Percentiles rank a stretch among this genome's conserved stretches.
Evolutionary conservation across 2,113 vertebrate species (phyloP).

Genomic region (Neogale vison): DNA sequence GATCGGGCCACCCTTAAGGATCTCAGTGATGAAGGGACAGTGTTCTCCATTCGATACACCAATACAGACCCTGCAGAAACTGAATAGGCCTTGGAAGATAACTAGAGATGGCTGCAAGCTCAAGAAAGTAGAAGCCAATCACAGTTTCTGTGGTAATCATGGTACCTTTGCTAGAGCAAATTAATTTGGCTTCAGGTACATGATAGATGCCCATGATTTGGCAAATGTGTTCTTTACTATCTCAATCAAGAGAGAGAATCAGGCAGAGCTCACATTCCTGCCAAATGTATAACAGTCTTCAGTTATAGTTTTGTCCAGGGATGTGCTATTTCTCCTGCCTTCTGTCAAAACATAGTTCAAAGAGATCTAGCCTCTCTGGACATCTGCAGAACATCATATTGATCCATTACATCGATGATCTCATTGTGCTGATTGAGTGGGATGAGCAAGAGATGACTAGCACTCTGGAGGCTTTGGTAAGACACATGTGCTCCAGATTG

Average conservation of each 20-base stretch:
- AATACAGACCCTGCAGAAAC: neutral
- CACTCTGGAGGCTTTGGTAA: neutral
- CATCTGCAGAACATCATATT: neutral
- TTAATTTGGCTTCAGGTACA: neutral
- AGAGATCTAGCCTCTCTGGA: neutral
- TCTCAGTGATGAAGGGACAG: neutral
- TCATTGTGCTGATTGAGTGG: neutral
- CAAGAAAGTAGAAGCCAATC: neutral
- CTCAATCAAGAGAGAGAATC: neutral
- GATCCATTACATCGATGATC: neutral
- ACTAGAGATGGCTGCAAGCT: neutral
- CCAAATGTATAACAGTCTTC: neutral
- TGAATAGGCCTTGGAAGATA: neutral
- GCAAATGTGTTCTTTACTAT: neutral
- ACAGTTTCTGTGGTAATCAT: neutral
- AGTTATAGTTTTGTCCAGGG: neutral
- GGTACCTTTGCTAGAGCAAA: neutral
- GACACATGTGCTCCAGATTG: neutral
- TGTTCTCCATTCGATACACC: neutral
- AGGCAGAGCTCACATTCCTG: neutral
- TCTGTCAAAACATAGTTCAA: neutral
- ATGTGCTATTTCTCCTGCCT: neutral
- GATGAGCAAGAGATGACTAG: neutral
- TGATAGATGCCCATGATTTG: neutral
- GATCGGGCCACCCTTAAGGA: neutral